phyloP scores from a whole-genome alignment of 2,113 vertebrate genomes.

The Illadopsis cleaveri region DNA sequence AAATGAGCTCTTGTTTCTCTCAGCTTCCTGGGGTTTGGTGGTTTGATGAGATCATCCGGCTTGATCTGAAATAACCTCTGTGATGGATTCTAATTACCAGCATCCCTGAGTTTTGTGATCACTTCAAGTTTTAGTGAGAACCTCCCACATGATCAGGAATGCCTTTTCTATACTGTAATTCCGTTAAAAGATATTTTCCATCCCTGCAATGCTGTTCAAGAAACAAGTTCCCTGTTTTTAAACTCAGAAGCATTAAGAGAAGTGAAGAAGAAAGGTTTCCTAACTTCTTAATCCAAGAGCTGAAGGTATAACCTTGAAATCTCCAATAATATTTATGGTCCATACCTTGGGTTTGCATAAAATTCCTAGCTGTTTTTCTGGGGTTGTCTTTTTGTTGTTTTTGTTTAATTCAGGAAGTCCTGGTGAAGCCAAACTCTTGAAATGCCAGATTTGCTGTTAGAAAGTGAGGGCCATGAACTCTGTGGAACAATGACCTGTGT shows the following conservation, averaged over 20 bases:
- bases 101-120: background rate
- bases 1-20: background rate
- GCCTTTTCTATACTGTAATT: background rate
- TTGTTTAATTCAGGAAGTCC: background rate
- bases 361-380: background rate
- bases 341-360: background rate
- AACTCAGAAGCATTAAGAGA: background rate
- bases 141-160: accelerated
- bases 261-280: background rate
- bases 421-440: background rate
- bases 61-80: background rate
- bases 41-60: background rate
- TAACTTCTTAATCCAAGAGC: background rate
- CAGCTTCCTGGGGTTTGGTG: background rate
- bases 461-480: background rate
- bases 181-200: background rate
- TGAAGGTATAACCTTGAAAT: background rate
- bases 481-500: background rate
- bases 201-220: background rate
- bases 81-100: background rate
- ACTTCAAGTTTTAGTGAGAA: background rate
- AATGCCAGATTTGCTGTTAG: background rate
- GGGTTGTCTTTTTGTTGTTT: background rate
- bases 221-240: background rate
- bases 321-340: background rate